Evolutionary conservation across 2,888 invertebrate genomes (phyloP).

Genomic region (Acanthosepion pharaonis): DNA sequence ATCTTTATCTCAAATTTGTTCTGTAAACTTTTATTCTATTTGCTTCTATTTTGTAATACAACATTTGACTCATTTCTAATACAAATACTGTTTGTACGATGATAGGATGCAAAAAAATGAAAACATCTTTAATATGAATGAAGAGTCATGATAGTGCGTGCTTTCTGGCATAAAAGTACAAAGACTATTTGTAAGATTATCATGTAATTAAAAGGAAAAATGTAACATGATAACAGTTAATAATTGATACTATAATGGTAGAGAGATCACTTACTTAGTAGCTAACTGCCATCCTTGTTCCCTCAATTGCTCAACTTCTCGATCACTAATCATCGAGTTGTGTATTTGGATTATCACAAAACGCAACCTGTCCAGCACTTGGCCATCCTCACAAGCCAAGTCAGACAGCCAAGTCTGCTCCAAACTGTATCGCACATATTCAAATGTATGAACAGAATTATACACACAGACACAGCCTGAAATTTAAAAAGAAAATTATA

Average conservation of each 20-base stretch:
- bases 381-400: slow-evolving; percentile 90
- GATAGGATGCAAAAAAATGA: no score
- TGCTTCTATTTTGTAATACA: no score
- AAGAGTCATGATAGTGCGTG: no score
- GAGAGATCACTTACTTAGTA: slow-evolving; percentile 80
- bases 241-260: not conserved
- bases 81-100: no score
- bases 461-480: slow-evolving; percentile 79
- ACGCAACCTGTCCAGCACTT: slow-evolving; percentile 88
- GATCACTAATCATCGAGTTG: slow-evolving; percentile 87
- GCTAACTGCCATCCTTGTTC: slow-evolving; percentile 93
- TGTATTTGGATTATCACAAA: slow-evolving; percentile 92
- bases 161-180: no score
- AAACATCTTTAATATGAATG: no score
- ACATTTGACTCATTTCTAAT: no score
- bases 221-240: not conserved
- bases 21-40: no score
- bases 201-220: no score
- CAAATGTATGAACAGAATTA: slow-evolving; percentile 91
- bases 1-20: no score
- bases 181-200: no score
- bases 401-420: slow-evolving; percentile 92
- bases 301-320: slow-evolving; percentile 87
- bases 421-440: slow-evolving; percentile 91
- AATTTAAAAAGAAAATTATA: slow-evolving; percentile 50